Evolutionary conservation across 2,113 vertebrate genomes (phyloP).

Genomic region (Eublepharis macularius): DNA sequence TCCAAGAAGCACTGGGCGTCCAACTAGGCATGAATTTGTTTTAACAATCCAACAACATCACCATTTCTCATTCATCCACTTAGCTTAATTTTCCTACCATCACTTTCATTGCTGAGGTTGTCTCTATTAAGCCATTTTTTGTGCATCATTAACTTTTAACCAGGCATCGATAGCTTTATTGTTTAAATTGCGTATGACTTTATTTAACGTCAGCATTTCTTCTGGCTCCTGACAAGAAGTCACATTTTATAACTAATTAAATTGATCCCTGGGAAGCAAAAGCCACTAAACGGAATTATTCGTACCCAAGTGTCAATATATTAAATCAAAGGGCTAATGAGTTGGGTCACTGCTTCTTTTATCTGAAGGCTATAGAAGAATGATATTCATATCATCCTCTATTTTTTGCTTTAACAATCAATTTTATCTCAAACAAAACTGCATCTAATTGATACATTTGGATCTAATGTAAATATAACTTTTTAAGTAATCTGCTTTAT

Average conservation of each 20-base stretch:
- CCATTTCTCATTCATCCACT: conserved; percentile 85
- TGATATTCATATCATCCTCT: conserved; percentile 71
- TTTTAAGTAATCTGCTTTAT: conserved; percentile 46
- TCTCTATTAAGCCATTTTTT: conserved; percentile 93
- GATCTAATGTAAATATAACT: conserved; percentile 73
- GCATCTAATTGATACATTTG: conserved; percentile 75
- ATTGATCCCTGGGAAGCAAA: conserved; percentile 94
- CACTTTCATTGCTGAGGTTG: conserved; percentile 85
- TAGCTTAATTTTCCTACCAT: conserved; percentile 90
- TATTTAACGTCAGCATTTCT: conserved; percentile 99
- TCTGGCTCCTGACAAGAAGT: conserved; percentile 94
- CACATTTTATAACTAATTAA: conserved; percentile 99
- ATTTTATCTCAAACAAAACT: conserved; percentile 75
- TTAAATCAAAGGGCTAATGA: conserved; percentile 99
- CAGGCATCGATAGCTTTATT: conserved; percentile 93
- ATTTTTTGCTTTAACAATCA: conserved; percentile 80
- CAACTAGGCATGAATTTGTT: conserved; percentile 79
- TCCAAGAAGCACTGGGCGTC: conserved; percentile 60
- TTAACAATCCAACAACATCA: conserved; percentile 84
- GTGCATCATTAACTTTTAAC: conserved; percentile 99
- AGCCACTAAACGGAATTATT: conserved; percentile 99
- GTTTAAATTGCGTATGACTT: conserved; percentile 92
- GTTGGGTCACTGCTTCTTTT: conserved; percentile 96
- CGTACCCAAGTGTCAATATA: conserved; percentile 98
- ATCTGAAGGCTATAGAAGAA: conserved; percentile 89